Base-by-base conservation (phyloP, 2,797 vertebrate species). In the Takifugu rubripes region DNA sequence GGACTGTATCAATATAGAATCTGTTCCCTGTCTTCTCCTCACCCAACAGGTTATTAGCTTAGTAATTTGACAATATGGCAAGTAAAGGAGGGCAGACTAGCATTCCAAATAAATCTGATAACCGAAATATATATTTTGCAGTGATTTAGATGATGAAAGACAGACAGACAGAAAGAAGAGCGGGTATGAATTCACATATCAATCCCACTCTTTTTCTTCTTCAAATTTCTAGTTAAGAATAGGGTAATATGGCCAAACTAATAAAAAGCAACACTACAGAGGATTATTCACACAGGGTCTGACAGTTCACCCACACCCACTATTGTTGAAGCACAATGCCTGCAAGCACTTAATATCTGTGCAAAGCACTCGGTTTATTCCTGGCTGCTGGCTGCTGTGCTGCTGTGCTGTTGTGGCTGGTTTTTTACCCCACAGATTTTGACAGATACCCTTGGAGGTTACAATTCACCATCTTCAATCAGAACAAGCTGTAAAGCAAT, bases 391-490 rank as follows among this genome's bases (percentile, higher is more conserved):
- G 67, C 54, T 61, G 72, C 79, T 40, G n/a, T n/a, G 58, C 66
- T 42, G 48, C 62, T 6, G 44, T 44, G 67, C 54, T 61, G 72
- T 78, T 40, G 36, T 40, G 77, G 87, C 80, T 79, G 82, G 70
- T n/a, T 73, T 66, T 67, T 75, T 66, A 56, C 66, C 74, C 65
- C 71, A 78, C 60, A 60, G 73, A 78, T 74, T 81, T 43, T 86
- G 83, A 86, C 82, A 79, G 76, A 76, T 52, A 59, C 44, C 78
- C 82, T 77, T 82, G 77, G 82, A 66, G 73, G 61, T 68, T 79
- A 60, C 6, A 51, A 85, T 84, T 60, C 59, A 67, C 75, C 45
- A 75, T 75, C 81, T 73, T 79, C 21, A 21, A 21, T 21, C 59
- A 74, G 85, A 69, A 31, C 64, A 45, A 59, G 65, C 57, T 21